These are phyloP conservation scores for Tauraco hartlaubi DNA, from an alignment of 2,797 vertebrate species.

Conservation along the genomic window DNA sequence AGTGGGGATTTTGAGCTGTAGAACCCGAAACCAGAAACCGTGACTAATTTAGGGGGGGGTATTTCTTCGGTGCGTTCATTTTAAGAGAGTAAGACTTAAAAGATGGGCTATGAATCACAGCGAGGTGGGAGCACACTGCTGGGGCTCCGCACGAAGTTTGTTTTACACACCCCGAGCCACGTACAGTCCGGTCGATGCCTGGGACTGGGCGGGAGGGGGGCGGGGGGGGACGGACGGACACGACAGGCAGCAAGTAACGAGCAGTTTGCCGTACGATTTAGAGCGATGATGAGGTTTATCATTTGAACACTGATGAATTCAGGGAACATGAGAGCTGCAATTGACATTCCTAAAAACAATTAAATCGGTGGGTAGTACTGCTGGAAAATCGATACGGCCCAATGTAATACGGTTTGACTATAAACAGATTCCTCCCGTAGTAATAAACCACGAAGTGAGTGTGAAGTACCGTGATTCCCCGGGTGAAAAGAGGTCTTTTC, in stretches of 20 bases:
- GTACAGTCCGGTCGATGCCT: not conserved
- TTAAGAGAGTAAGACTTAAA: not conserved
- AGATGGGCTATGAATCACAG: not conserved
- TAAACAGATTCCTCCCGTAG: slow-evolving; percentile 49
- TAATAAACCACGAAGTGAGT: slow-evolving; percentile 50
- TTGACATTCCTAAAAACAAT: slow-evolving; percentile 68
- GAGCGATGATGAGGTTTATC: slow-evolving; percentile 48
- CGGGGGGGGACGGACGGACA: too few species aligned
- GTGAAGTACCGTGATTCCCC: slow-evolving; percentile 31
- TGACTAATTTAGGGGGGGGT: slow-evolving; percentile 63
- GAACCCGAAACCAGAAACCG: slow-evolving; percentile 71
- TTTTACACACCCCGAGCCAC: not conserved
- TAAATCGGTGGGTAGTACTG: slow-evolving; percentile 55
- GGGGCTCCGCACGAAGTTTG: not conserved
- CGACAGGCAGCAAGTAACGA: not conserved
- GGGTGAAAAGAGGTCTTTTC: not conserved
- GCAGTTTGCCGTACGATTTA: not conserved
- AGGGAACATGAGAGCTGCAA: slow-evolving; percentile 49
- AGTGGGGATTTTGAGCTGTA: slow-evolving; percentile 50
- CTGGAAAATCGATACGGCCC: slow-evolving; percentile 58
- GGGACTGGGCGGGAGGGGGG: not conserved
- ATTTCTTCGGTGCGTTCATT: slow-evolving; percentile 7
- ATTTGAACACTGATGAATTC: slow-evolving; percentile 45
- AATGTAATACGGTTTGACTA: slow-evolving; percentile 40
- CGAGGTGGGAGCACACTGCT: not conserved